Percentiles rank a stretch among this genome's conserved stretches.
phyloP scores from a whole-genome alignment of 2,888 invertebrate species.

The Callinectes sapidus region DNA sequence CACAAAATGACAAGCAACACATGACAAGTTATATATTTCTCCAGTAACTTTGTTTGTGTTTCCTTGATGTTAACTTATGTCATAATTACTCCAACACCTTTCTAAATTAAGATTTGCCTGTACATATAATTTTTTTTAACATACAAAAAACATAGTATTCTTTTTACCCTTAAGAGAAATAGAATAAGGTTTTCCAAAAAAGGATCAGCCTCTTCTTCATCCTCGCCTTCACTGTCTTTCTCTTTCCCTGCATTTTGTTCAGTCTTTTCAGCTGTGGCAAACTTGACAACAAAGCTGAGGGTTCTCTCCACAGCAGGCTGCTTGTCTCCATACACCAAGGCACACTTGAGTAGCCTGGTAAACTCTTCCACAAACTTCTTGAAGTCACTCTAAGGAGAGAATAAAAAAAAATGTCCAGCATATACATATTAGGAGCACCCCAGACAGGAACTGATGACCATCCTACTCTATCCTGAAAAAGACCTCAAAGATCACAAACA shows the following conservation, averaged over 20 bases:
- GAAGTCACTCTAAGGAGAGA: slow-evolving; percentile 60
- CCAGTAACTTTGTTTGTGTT: too few relatives aligned
- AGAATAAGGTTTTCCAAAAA: slow-evolving; percentile 81
- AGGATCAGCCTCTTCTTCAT: slow-evolving; percentile 76
- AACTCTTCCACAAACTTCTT: slow-evolving; percentile 81
- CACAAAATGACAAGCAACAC: slow-evolving; percentile 72
- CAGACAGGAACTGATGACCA: too few relatives aligned
- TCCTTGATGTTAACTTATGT: too few relatives aligned
- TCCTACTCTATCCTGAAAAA: too few relatives aligned
- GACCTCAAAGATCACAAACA: too few relatives aligned
- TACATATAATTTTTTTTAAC: too few relatives aligned
- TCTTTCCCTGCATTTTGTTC: slow-evolving; percentile 74
- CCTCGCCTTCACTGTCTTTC: slow-evolving; percentile 56
- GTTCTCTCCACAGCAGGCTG: slow-evolving; percentile 83
- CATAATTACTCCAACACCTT: too few relatives aligned
- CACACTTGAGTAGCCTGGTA: slow-evolving; percentile 81
- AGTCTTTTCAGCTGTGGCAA: slow-evolving; percentile 76
- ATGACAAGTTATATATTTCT: slow-evolving; percentile 72
- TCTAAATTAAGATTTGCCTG: too few relatives aligned
- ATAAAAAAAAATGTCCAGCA: too few relatives aligned
- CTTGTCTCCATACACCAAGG: slow-evolving; percentile 82
- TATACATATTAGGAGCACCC: too few relatives aligned
- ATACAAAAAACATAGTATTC: neutral
- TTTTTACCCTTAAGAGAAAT: slow-evolving; percentile 81
- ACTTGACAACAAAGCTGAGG: slow-evolving; percentile 84